Conservation (phyloP, 2,113 vertebrate genomes). For the Sylvilagus bachmani region DNA sequence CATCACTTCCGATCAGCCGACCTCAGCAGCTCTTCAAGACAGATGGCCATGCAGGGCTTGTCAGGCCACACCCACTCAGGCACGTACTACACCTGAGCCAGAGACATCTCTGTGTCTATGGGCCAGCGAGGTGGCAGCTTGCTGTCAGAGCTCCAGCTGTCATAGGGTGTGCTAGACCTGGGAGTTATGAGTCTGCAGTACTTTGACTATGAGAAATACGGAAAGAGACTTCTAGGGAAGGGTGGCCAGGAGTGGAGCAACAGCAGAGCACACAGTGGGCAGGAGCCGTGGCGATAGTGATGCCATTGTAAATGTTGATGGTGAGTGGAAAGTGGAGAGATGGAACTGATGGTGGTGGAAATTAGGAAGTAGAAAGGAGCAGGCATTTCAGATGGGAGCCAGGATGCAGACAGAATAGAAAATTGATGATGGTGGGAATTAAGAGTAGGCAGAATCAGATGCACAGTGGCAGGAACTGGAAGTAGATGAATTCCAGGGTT, state of each 20-base stretch:
- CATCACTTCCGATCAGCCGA: background rate
- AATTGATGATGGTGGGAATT: background rate
- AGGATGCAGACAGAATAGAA: background rate
- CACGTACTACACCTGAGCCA: background rate
- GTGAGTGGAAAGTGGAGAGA: background rate
- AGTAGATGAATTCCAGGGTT: background rate
- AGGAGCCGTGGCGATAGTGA: background rate
- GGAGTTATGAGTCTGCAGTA: background rate
- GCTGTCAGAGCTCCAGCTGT: background rate
- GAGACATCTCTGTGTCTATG: background rate
- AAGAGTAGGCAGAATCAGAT: background rate
- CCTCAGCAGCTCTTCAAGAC: background rate
- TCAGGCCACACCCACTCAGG: background rate
- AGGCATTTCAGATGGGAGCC: background rate
- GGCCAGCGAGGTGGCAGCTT: background rate
- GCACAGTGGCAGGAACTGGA: background rate
- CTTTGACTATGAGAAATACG: background rate
- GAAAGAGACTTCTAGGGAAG: background rate
- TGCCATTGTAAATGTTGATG: background rate
- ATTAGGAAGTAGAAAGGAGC: background rate
- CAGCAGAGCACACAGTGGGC: background rate
- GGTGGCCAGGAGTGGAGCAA: background rate
- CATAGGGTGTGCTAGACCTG: background rate
- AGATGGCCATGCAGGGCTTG: background rate
- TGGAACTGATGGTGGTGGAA: background rate